Base-by-base conservation (phyloP, 1,140 invertebrate species). In the Pinna nobilis region DNA sequence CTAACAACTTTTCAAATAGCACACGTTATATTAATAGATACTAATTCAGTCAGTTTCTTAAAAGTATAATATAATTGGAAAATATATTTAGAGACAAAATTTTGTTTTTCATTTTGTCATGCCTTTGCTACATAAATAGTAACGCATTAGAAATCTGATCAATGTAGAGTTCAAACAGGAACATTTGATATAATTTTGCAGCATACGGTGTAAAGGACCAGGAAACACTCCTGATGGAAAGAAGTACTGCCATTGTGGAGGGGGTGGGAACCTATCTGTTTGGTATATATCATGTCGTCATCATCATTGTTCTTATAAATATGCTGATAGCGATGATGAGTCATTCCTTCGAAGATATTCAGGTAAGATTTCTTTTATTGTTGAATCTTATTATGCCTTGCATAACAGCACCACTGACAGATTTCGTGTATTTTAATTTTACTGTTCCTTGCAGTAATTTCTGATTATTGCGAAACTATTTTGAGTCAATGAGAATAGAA, bases 311-410 rank as follows among this genome's bases (percentile, higher is more conserved):
- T n/a, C 88, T 92, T 65, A 89, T 92, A 63, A 92, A 92, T 81
- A 92, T 92, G 91, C 88, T 92, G 18, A 92, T 92, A 70, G 91
- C 91, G 67, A 92, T 92, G 91, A 92, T 92, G 91, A 91, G 90
- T 65, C 89, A 91, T 74, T 91, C 90, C 25, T 92, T 92, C 79
- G 91, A 92, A 86, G 89, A 89, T 61, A 92, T 92, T 55, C 91
- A 92, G 87, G 91, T 91, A 79, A 0, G 37, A 47, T 18, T 15
- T 47, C 15, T 47, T 2, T 47, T 7, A 7, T 9, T 44, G 44
- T 18, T 18, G 20, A 20, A 47, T 18, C 44, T 47, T 47, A 47
- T 20, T 20, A 15, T 44, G 41, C 1, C n/a, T 47, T 3, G 15
- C 32, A 20, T 53, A 20, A 20, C 20, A 25, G n/a, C n/a, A n/a